Percentiles rank a stretch among this genome's conserved stretches.
Conservation (phyloP, 2,797 vertebrate species). For the Argyrosomus regius region DNA sequence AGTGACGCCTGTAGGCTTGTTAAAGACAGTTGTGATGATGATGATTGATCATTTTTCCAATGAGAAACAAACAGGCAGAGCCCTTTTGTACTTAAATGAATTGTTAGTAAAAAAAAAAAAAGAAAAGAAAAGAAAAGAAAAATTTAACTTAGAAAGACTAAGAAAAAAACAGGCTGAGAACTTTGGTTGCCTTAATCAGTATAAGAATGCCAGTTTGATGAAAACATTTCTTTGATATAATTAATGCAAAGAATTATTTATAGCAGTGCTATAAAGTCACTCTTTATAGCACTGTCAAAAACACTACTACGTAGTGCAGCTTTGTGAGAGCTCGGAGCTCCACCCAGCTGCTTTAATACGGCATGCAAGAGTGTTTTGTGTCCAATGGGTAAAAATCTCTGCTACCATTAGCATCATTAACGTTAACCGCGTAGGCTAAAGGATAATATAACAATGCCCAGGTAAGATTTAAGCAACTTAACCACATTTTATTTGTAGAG, state of each 20-base stretch:
- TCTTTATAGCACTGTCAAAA: neutral
- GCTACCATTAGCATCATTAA: neutral
- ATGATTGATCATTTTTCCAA: too few relatives aligned
- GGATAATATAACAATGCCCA: neutral
- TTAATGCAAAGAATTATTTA: neutral
- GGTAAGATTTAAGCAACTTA: constrained; percentile 21
- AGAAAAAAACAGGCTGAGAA: too few relatives aligned
- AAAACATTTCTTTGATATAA: neutral
- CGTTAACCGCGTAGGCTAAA: neutral
- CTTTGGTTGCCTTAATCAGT: too few relatives aligned
- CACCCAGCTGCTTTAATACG: constrained; percentile 33
- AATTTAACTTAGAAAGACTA: too few relatives aligned
- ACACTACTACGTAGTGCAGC: neutral
- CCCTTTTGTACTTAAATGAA: too few relatives aligned
- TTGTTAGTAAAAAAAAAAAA: too few relatives aligned
- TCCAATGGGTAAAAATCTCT: neutral
- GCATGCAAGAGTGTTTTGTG: neutral
- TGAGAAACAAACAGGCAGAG: too few relatives aligned
- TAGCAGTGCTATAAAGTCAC: too few relatives aligned
- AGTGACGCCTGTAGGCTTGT: neutral
- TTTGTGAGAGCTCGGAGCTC: constrained; percentile 16
- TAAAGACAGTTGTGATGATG: neutral
- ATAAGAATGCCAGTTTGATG: too few relatives aligned
- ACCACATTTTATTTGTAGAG: neutral
- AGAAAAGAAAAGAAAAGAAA: too few relatives aligned